Evolutionary conservation across 2,113 vertebrate genomes (phyloP).

Genomic region (Tyrannus savana): DNA sequence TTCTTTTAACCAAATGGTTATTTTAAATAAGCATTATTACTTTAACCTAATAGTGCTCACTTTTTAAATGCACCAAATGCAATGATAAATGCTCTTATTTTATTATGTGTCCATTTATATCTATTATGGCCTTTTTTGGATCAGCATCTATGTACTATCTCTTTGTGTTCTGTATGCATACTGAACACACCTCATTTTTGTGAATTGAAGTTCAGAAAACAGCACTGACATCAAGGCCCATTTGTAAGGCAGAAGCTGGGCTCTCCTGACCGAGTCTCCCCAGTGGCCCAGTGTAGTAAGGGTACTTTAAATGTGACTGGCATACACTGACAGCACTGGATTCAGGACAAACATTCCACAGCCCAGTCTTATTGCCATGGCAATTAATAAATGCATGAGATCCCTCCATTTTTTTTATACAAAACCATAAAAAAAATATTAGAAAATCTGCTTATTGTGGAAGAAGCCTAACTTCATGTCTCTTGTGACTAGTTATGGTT

Average conservation of each 20-base stretch:
- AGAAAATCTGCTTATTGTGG: not conserved
- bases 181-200: not conserved
- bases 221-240: not conserved
- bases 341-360: not conserved
- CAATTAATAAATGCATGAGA: not conserved
- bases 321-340: not conserved
- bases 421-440: not conserved
- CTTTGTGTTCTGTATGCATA: not conserved
- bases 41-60: not conserved
- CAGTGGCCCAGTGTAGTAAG: not conserved
- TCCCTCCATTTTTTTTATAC: not conserved
- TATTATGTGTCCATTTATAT: not conserved
- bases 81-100: not conserved
- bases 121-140: not conserved
- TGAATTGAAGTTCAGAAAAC: not conserved
- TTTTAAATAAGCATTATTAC: not conserved
- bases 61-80: not conserved
- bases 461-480: not conserved
- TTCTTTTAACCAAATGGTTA: not conserved
- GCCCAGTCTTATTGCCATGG: not conserved
- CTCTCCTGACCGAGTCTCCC: not conserved
- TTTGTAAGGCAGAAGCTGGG: not conserved
- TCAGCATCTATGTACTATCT: not conserved
- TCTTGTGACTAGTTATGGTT: not conserved
- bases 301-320: not conserved